Base-by-base conservation (phyloP, 1,140 invertebrate genomes). In the Adoxophyes honmai region DNA sequence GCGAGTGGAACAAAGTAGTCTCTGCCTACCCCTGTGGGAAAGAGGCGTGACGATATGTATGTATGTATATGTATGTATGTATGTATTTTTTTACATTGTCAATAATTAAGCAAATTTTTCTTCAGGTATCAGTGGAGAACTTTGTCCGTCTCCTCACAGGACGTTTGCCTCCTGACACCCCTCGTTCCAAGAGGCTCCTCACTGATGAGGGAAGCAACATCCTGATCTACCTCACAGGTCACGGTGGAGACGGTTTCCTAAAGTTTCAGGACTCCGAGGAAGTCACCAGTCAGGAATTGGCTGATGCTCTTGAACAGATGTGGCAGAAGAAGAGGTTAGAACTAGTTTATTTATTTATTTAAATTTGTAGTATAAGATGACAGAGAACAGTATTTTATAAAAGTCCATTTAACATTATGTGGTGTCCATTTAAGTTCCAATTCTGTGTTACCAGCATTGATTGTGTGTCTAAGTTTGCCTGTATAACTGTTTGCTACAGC, bases 261-360 rank as follows among this genome's bases (percentile, higher is more conserved):
- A 99, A 99, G 87, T 99, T 99, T 82, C 99, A 99, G 91, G 99
- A 99, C 89, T 96, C 98, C 0, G 98, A 99, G 86, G 99, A 99
- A 91, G 97, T 99, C 8, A 99, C 98, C n/a, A 98, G 96, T 89
- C 95, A 98, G 75, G 99, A 99, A 81, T 90, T 99, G 64, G 98
- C 98, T 11, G 98, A 99, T 93, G 98, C 98, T 21, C 92, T 99
- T 60, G 97, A 99, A 84, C 98, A 99, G 90, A 99, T 99, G 99
- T 99, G 97, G 96, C 97, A 99, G 74, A 99, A 99, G 81, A 93
- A 95, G 86, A 94, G 98, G 94, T 96, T n/a, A n/a, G 21, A 28
- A 28, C n/a, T n/a, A n/a, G n/a, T n/a, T n/a, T n/a, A n/a, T n/a
- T n/a, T n/a, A n/a, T n/a, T n/a, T n/a, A n/a, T n/a, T n/a, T n/a